phyloP scores from a whole-genome alignment of 2,797 vertebrate genomes.

The Anabas testudineus region DNA sequence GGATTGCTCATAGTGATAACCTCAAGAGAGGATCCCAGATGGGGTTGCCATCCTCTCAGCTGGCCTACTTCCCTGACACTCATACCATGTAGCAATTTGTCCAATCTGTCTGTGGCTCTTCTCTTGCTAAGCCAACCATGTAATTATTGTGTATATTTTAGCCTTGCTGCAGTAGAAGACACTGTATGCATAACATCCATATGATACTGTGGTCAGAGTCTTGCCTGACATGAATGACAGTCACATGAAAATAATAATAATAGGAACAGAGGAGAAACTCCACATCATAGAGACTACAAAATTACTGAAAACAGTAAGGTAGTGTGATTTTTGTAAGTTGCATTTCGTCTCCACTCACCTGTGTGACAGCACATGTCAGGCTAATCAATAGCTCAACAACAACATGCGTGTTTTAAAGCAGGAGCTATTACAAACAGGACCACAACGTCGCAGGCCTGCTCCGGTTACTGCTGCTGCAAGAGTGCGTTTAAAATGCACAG shows the following conservation, averaged over 20 bases:
- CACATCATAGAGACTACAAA: neutral
- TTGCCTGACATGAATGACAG: constrained; percentile 1
- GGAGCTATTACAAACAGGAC: neutral
- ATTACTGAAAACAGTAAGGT: neutral
- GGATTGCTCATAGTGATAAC: constrained; percentile 57
- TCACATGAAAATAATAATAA: constrained; percentile 4
- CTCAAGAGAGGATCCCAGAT: constrained; percentile 72
- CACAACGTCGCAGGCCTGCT: constrained; percentile 10
- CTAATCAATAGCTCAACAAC: constrained; percentile 12
- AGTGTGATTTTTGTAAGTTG: neutral
- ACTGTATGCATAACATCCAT: constrained; percentile 39
- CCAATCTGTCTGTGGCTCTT: constrained; percentile 62
- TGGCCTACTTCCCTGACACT: constrained; percentile 74
- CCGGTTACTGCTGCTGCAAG: constrained; percentile 5
- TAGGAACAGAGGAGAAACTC: neutral
- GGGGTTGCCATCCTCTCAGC: constrained; percentile 68
- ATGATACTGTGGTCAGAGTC: constrained; percentile 10
- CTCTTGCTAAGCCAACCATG: constrained; percentile 69
- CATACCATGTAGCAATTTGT: constrained; percentile 70
- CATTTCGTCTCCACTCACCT: constrained; percentile 17
- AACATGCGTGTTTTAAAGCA: neutral
- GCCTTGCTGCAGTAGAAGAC: constrained; percentile 37
- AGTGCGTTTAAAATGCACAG: constrained; percentile 15
- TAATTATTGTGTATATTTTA: constrained; percentile 72
- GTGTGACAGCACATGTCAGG: constrained; percentile 14